These are phyloP conservation scores for Pomacea canaliculata DNA, from an alignment of 2,888 invertebrate genomes.

Conservation along the genomic window DNA sequence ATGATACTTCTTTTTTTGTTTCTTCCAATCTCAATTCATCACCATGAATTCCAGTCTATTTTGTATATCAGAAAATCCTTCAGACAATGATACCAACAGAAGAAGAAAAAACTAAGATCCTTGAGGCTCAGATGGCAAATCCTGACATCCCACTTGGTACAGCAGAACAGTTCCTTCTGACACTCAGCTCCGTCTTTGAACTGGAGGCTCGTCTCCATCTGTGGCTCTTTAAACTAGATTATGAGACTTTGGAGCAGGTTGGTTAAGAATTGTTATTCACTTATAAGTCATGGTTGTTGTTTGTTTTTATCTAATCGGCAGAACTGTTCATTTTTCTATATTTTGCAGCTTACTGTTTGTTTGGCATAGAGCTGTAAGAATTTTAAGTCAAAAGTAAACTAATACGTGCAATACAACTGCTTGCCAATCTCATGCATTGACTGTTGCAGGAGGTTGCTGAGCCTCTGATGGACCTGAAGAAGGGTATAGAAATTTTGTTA, in stretches of 20 bases:
- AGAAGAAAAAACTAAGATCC: slow-evolving; percentile 94
- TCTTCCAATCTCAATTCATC: too few species aligned
- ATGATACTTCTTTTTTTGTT: too few species aligned
- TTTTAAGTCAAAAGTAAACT: too few species aligned
- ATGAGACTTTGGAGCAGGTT: slow-evolving; percentile 93
- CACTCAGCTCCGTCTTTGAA: slow-evolving; percentile 94
- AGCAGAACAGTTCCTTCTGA: slow-evolving; percentile 98
- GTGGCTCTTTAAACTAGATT: slow-evolving; percentile 99
- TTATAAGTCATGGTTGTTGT: background rate
- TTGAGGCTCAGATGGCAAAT: slow-evolving; percentile 93
- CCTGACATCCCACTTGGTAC: slow-evolving; percentile 90
- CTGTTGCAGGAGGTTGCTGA: slow-evolving; percentile 92
- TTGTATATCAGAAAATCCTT: slow-evolving; percentile 81
- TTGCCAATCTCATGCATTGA: background rate
- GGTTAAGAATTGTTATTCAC: slow-evolving; percentile 28
- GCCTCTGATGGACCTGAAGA: slow-evolving; percentile 97
- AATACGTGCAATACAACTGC: too few species aligned
- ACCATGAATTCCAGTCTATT: too few species aligned
- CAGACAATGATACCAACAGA: slow-evolving; percentile 96
- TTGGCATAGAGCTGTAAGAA: too few species aligned
- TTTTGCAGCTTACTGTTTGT: too few species aligned
- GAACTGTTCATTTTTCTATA: too few species aligned
- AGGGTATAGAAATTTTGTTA: slow-evolving; percentile 92
- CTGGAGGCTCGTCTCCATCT: slow-evolving; percentile 91
- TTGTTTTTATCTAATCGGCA: background rate